Percentiles rank a stretch among this genome's conserved stretches.
Evolutionary conservation across 2,797 vertebrate genomes (phyloP).

Genomic region (Bucorvus abyssinicus): DNA sequence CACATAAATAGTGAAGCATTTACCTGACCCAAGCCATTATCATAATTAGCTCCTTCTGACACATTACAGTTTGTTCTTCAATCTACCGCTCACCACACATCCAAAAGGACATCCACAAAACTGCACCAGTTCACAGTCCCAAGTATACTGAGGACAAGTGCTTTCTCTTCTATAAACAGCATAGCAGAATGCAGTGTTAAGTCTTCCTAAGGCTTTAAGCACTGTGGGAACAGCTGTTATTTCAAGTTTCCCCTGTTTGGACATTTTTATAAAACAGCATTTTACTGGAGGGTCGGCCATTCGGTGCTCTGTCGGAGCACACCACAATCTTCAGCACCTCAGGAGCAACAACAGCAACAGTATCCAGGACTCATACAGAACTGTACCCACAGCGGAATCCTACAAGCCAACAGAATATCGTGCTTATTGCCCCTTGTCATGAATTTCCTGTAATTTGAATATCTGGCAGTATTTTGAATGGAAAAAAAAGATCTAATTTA

Average conservation of each 20-base stretch:
- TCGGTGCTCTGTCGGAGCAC: background rate
- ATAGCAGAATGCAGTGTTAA: background rate
- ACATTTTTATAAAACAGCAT: background rate
- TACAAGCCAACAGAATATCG: background rate
- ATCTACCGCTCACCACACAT: background rate
- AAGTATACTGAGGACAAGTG: background rate
- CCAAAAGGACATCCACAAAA: background rate
- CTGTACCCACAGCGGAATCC: background rate
- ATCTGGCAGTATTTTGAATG: background rate
- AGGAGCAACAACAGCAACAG: background rate
- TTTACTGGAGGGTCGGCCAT: background rate
- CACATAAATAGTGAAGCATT: slow-evolving; percentile 39
- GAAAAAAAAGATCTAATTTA: background rate
- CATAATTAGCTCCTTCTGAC: slow-evolving; percentile 34
- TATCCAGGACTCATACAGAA: background rate
- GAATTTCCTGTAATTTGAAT: background rate
- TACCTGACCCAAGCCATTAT: slow-evolving; percentile 42
- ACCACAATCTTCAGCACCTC: background rate
- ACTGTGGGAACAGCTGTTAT: background rate
- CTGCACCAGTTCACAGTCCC: background rate
- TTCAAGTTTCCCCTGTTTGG: background rate
- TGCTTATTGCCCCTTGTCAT: background rate
- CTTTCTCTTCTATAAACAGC: background rate
- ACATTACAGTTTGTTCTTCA: background rate
- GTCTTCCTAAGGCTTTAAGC: background rate